Conservation (phyloP, 2,888 invertebrate species). For the Dasysyrphus albostriatus region DNA sequence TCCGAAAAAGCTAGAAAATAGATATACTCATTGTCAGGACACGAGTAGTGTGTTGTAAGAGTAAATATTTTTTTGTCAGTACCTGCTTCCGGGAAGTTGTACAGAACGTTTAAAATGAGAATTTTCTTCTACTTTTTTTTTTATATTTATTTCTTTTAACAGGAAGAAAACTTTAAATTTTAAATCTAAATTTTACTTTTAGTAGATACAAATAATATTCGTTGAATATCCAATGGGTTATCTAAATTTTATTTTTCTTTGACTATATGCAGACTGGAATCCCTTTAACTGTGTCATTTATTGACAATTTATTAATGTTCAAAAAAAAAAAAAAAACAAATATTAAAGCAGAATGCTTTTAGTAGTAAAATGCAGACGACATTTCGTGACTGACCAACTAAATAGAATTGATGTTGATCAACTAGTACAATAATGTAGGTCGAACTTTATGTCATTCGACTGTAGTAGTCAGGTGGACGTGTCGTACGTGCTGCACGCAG, state of each 20-base stretch:
- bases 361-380: conserved; percentile 34
- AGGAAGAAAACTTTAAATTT: conserved; percentile 9
- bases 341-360: conserved; percentile 30
- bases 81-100: conserved; percentile 13
- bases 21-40: conserved; percentile 25
- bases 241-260: background rate
- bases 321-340: conserved; percentile 15
- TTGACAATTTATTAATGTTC: conserved; percentile 7
- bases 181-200: background rate
- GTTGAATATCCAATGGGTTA: conserved; percentile 3
- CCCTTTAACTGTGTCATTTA: conserved; percentile 38
- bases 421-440: conserved; percentile 35
- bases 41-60: conserved; percentile 13
- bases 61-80: conserved; percentile 20
- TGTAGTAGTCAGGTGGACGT: background rate
- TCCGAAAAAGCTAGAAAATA: conserved; percentile 43
- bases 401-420: conserved; percentile 16
- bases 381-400: conserved; percentile 58
- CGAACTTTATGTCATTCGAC: conserved; percentile 43
- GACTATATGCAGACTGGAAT: background rate
- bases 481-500: conserved; percentile 51
- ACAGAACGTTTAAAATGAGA: background rate
- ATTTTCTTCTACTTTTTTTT: background rate
- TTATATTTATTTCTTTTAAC: background rate
- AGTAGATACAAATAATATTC: background rate